Base-by-base conservation (phyloP, 92 coral and sea anemone genomes). In the Palythoa heliodiscus region DNA sequence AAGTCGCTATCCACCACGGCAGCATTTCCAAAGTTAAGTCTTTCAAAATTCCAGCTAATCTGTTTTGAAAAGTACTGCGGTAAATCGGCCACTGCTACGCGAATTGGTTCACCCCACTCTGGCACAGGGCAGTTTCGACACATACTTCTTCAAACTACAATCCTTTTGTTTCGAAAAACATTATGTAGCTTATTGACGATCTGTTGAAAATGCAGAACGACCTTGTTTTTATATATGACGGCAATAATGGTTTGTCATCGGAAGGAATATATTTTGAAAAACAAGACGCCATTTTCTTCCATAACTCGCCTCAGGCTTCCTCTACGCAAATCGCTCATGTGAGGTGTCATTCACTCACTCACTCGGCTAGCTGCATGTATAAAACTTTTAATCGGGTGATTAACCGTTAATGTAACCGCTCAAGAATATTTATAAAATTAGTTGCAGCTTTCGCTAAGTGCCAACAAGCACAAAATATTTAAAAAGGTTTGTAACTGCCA, bases 11-110 rank as follows among this genome's bases (percentile, higher is more conserved):
- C 98, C 79, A 95, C 77, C 52, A 95, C 93, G 53, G 98, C 92
- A 52, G 95, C 98, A 63, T 93, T 93, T 8, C 98, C 98, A 78
- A 93, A 95, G 92, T 95, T 95, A 20, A 95, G 86, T 25, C 98
- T 92, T 78, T 95, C 98, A 81, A 95, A 95, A 78, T 95, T 95
- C 98, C 98, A 95, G 91, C 98, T 95, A 52, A 93, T 94, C 82
- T 95, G 95, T 87, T 92, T 93, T 72, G 96, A 79, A 90, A 95
- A 95, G 87, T 91, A 95, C 67, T 88, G 82, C 17, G 98, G 98
- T 14, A 95, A 89, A 24, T 94, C 95, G 2, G 83, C 83, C 14
- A 95, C 98, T 83, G 91, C 84, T 12, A 95, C 89, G 80, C 94
- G 93, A 52, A 90, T 76, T 19, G 98, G 98, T 40, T 92, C 97